phyloP scores from a whole-genome alignment of 2,888 invertebrate genomes.

The Eupithecia inturbata region DNA sequence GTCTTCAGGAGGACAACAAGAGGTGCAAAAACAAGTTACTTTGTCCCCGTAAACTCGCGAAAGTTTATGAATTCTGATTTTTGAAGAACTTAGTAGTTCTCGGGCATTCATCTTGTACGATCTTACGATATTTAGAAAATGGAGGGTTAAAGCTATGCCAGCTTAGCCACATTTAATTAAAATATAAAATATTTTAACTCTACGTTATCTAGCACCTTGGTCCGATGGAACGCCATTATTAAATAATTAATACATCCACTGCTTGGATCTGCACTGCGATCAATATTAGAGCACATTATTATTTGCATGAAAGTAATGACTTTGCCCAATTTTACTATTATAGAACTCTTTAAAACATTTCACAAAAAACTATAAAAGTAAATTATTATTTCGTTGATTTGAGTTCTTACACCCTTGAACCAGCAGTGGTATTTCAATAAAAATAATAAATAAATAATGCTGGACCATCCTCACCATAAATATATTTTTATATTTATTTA shows the following conservation, averaged over 20 bases:
- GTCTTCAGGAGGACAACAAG: no score
- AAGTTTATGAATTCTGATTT: neutral
- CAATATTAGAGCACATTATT: slow-evolving; percentile 61
- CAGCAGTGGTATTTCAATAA: neutral
- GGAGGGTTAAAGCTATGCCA: no score
- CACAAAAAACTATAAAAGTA: neutral
- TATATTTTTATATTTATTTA: neutral
- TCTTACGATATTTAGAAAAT: no score
- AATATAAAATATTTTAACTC: no score
- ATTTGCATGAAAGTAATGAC: slow-evolving; percentile 61
- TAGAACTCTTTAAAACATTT: neutral
- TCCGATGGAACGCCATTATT: neutral
- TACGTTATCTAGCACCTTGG: slow-evolving; percentile 1
- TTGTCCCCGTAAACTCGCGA: no score
- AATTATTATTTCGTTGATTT: no score
- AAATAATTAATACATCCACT: slow-evolving; percentile 1
- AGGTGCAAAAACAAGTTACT: no score
- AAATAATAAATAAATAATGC: no score
- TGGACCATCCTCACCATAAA: no score
- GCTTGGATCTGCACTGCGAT: slow-evolving; percentile 38
- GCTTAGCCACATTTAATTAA: no score
- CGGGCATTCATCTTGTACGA: neutral
- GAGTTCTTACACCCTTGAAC: neutral
- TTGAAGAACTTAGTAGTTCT: neutral
- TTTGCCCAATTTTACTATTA: slow-evolving; percentile 8